Evolutionary conservation across 2,888 invertebrate species (phyloP).

Genomic region (Timema cristinae): DNA sequence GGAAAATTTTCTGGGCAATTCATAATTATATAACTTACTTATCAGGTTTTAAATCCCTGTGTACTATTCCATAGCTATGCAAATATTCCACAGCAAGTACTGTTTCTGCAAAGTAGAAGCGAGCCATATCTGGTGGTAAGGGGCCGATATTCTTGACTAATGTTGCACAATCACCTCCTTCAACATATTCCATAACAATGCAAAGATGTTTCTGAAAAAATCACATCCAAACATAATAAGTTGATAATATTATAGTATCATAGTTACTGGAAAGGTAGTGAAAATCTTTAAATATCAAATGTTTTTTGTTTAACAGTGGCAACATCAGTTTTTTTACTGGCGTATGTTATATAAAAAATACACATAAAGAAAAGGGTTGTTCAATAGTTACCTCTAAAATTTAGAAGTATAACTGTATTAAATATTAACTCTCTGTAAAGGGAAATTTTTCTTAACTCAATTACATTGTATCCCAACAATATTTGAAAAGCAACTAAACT

Average conservation of each 20-base stretch:
- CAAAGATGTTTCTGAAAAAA: slow-evolving; percentile 79
- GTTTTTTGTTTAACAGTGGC: too few species aligned
- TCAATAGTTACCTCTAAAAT: too few species aligned
- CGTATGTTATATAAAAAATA: too few species aligned
- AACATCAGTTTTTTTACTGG: too few species aligned
- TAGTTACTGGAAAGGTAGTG: neutral
- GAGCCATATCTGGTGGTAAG: slow-evolving; percentile 93
- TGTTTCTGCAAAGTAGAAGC: slow-evolving; percentile 99
- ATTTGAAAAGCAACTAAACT: too few species aligned
- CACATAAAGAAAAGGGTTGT: too few species aligned
- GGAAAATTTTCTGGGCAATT: neutral
- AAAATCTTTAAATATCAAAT: too few species aligned
- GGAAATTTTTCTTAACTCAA: too few species aligned
- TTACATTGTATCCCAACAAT: too few species aligned
- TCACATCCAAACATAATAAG: slow-evolving; percentile 16
- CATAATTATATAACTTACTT: slow-evolving; percentile 60
- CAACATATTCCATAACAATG: slow-evolving; percentile 98
- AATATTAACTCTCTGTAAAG: too few species aligned
- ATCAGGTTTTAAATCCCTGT: slow-evolving; percentile 97
- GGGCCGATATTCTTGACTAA: slow-evolving; percentile 91
- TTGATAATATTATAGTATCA: neutral
- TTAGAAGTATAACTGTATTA: too few species aligned
- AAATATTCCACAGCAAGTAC: slow-evolving; percentile 98
- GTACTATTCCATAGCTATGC: slow-evolving; percentile 98
- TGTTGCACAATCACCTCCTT: slow-evolving; percentile 98